These are phyloP conservation scores for Myotis pilosus DNA, from an alignment of 2,797 vertebrate genomes.

Conservation along the genomic window DNA sequence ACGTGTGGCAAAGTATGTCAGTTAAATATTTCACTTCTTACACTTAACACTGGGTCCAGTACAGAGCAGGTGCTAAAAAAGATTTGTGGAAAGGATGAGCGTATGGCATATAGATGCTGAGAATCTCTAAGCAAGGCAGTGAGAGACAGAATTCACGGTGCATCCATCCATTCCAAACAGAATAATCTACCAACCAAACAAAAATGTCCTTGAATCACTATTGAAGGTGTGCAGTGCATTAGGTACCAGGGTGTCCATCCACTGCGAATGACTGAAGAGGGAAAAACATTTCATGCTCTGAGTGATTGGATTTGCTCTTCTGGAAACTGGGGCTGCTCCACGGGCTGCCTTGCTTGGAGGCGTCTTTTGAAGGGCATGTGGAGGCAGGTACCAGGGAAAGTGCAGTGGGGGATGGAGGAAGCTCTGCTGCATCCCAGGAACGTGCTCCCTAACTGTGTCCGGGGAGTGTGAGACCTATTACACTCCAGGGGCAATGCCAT, in stretches of 20 bases:
- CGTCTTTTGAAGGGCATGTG: not conserved
- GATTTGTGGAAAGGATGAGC: not conserved
- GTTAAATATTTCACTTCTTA: not conserved
- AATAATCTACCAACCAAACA: not conserved
- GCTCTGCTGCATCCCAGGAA: not conserved
- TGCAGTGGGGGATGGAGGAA: not conserved
- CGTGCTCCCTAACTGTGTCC: not conserved
- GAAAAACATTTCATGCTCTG: not conserved
- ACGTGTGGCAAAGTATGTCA: not conserved
- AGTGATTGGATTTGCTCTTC: not conserved
- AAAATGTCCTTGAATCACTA: not conserved
- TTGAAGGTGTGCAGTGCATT: not conserved
- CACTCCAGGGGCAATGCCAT: rapidly evolving
- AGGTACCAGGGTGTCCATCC: not conserved
- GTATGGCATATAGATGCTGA: not conserved
- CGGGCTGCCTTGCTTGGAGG: not conserved
- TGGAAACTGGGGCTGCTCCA: not conserved
- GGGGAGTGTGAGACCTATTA: not conserved
- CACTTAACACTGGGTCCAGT: too few species aligned
- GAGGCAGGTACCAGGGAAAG: not conserved
- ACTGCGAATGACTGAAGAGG: not conserved
- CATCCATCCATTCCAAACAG: not conserved
- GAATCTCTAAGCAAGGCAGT: not conserved
- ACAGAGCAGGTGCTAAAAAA: not conserved
- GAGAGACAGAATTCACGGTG: not conserved